Base-by-base conservation (phyloP, 2,888 invertebrate species). In the Sipunculus nudus region DNA sequence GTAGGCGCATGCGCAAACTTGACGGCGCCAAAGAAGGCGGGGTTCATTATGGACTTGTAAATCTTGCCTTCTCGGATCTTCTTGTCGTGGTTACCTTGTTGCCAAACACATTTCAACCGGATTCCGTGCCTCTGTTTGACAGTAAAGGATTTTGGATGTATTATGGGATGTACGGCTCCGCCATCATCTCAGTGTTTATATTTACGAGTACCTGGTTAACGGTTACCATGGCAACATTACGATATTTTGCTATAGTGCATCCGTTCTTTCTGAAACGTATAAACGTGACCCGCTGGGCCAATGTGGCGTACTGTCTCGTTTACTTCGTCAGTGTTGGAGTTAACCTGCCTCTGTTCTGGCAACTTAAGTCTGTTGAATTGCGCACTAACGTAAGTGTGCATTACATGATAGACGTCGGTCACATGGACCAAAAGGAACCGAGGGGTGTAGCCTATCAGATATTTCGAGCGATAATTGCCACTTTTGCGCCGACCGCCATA, bases 171-270 rank as follows among this genome's bases (percentile, higher is more conserved):
- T 57, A 78, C 13, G 74, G 75, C 28, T 59, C 68, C 25, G 73
- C 75, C 4, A 62, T 78, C 19, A 79, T 79, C 31, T 79, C 78
- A 6, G 69, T 77, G 54, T 80, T 80, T 64, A 79, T 79, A 41
- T 65, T 79, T 21, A 74, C 75, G 39, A 77, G 77, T 59, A 79
- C 80, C 1, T 78, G 77, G 76, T 64, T 80, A 23, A 80, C 78
- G n/a, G 79, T 79, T 2, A 73, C 75, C 31, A 78, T 80, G 78
- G 79, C 79, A 5, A 77, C 75, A 0, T 78, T 78, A 49, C 58
- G 80, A 23, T 80, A 79, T 53, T 59, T 78, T 19, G 79, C 78
- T 28, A 78, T 80, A 16, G 79, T 79, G 62, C 78, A 80, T 57
- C 78, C 80, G 2, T 76, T 80, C 52, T 72, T 70, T 55, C 78